Conservation (phyloP, 2,113 vertebrate species). For the Pterocles gutturalis region DNA sequence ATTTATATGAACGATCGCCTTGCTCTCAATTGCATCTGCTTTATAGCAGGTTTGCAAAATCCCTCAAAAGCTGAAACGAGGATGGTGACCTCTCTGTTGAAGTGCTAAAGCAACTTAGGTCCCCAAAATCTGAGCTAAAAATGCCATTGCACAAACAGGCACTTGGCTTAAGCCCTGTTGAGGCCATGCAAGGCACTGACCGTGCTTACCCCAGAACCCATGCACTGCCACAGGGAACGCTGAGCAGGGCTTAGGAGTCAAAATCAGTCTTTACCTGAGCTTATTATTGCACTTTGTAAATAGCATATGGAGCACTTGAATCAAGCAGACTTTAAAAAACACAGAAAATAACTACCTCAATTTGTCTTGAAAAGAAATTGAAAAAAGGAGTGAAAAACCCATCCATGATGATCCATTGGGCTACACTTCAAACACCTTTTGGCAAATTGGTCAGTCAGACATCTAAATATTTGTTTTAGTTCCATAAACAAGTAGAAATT, state of each 20-base stretch:
- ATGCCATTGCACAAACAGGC: not conserved
- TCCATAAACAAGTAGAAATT: not conserved
- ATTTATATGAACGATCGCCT: not conserved
- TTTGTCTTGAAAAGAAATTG: not conserved
- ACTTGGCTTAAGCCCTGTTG: not conserved
- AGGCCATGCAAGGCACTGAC: accelerated
- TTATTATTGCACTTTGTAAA: not conserved
- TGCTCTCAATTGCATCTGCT: not conserved
- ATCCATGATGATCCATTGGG: not conserved
- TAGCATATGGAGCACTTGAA: not conserved
- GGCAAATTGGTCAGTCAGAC: not conserved
- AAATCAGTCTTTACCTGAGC: not conserved
- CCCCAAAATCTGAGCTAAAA: not conserved
- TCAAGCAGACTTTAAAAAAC: not conserved
- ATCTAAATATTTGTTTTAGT: not conserved
- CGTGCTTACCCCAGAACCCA: not conserved
- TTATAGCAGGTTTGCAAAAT: accelerated
- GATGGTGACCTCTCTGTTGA: not conserved
- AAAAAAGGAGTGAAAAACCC: not conserved
- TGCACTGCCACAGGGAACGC: not conserved
- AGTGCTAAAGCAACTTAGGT: not conserved
- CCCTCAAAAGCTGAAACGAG: not conserved
- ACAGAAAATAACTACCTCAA: not conserved
- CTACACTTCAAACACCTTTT: not conserved
- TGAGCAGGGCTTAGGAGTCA: not conserved